A percentile compares a stretch with the other conserved stretches of the same genome.
Conservation (phyloP, 1,140 invertebrate genomes). For the Dufourea novaeangliae region DNA sequence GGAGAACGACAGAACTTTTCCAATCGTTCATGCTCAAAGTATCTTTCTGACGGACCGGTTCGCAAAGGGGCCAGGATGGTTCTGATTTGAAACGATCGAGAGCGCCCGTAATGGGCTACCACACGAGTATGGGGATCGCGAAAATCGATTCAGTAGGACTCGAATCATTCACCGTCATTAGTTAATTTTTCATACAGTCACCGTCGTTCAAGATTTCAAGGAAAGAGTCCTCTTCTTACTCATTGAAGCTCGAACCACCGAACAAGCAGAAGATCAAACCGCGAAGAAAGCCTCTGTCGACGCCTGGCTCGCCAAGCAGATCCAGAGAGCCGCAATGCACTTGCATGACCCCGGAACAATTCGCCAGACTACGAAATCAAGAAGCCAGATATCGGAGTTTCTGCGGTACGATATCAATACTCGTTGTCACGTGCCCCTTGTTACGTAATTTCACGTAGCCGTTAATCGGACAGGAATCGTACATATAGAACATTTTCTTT, state of each 20-base stretch:
- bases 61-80: not conserved
- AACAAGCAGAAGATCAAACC: conserved; percentile 92
- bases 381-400: conserved; percentile 90
- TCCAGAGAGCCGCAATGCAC: conserved; percentile 95
- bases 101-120: not conserved
- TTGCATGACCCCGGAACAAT: conserved; percentile 97
- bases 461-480: no score
- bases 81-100: not conserved
- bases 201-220: conserved; percentile 98
- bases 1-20: not conserved
- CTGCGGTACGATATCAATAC: conserved; percentile 69
- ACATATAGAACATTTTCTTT: no score
- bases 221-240: conserved; percentile 98
- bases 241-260: conserved; percentile 94
- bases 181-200: conserved; percentile 88
- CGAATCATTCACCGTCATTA: conserved; percentile 60
- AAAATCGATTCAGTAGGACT: conserved; percentile 42
- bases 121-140: conserved; percentile 7
- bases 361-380: conserved; percentile 90
- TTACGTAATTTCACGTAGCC: no score
- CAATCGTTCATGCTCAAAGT: not conserved
- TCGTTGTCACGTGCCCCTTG: not conserved
- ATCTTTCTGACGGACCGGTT: not conserved
- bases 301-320: conserved; percentile 95
- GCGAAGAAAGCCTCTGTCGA: conserved; percentile 94